Evolutionary conservation across 2,797 vertebrate genomes (phyloP).

Genomic region (Acanthis flammea): DNA sequence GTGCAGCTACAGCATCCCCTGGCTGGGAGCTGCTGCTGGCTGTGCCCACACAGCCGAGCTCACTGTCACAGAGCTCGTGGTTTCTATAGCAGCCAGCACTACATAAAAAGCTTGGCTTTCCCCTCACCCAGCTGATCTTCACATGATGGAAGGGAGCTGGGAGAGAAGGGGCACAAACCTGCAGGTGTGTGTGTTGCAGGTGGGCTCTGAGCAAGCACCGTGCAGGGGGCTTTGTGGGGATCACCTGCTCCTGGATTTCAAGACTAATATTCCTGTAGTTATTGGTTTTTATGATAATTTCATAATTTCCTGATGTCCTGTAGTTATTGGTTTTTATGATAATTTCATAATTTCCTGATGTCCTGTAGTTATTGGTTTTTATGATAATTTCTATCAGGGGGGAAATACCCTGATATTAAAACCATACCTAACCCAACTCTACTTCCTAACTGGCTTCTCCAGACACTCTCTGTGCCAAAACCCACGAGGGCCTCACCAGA

Average conservation of each 20-base stretch:
- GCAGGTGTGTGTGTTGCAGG: neutral
- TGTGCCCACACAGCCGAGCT: neutral
- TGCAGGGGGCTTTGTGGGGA: neutral
- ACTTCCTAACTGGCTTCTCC: neutral
- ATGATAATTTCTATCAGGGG: neutral
- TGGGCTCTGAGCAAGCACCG: neutral
- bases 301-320: neutral
- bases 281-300: neutral
- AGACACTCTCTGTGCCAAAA: neutral
- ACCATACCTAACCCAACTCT: neutral
- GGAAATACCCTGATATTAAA: neutral
- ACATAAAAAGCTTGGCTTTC: neutral
- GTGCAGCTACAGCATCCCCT: neutral
- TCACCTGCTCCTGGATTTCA: neutral
- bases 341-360: neutral
- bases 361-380: neutral
- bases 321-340: neutral
- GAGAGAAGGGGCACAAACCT: neutral
- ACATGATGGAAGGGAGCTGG: neutral
- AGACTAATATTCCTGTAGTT: neutral
- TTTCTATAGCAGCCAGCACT: constrained; percentile 10
- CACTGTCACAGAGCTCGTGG: neutral
- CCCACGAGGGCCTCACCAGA: rapidly evolving
- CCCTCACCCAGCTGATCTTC: neutral
- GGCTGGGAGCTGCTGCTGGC: neutral